Percentiles rank a stretch among this genome's conserved stretches.
phyloP scores from a whole-genome alignment of 2,113 vertebrate species.

The Beaufortia kweichowensis region DNA sequence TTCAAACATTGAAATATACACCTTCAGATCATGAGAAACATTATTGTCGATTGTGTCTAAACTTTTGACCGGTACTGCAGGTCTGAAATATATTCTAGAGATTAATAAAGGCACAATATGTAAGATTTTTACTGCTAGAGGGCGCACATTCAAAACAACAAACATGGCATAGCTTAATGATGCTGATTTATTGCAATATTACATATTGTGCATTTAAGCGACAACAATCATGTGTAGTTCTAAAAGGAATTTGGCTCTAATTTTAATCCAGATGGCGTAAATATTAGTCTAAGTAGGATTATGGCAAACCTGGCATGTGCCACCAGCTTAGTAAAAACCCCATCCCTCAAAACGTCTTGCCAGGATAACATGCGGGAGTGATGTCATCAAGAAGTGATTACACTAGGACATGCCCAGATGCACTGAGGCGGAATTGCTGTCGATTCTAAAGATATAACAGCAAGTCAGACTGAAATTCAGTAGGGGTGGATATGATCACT shows the following conservation, averaged over 20 bases:
- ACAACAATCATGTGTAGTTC: background rate
- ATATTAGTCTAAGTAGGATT: slow-evolving; percentile 13
- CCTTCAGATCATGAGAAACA: no score
- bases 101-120: no score
- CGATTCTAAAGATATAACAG: slow-evolving; percentile 37
- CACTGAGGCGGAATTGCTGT: slow-evolving; percentile 47
- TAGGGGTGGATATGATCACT: background rate
- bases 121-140: no score
- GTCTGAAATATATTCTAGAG: no score
- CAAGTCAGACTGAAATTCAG: slow-evolving; percentile 30
- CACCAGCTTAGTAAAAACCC: background rate
- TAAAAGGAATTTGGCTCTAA: slow-evolving; percentile 7
- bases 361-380: slow-evolving; percentile 46
- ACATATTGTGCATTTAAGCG: background rate
- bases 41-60: no score
- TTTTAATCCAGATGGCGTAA: slow-evolving; percentile 34
- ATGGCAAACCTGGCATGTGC: background rate
- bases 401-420: slow-evolving; percentile 47
- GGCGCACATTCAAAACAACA: no score
- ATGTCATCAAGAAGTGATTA: slow-evolving; percentile 54
- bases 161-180: no score
- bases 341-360: background rate
- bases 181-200: no score
- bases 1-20: no score
- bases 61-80: no score